These are phyloP conservation scores for Drosophila diplacantha DNA, from an alignment of 2,888 invertebrate species.

Conservation along the genomic window DNA sequence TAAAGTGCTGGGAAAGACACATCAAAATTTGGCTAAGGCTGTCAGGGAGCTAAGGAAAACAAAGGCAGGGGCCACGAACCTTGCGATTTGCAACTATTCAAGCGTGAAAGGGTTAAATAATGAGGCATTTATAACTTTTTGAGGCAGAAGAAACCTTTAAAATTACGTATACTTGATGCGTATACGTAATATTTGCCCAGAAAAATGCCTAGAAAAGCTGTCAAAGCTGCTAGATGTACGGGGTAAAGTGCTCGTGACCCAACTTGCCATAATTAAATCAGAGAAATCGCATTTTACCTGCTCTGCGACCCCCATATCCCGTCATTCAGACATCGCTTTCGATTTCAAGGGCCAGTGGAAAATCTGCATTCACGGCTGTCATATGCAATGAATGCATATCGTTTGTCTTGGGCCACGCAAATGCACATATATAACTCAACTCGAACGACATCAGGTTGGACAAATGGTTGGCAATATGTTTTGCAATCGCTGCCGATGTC, in stretches of 20 bases:
- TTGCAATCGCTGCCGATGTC: constrained; percentile 37
- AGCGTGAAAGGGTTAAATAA: neutral
- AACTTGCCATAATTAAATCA: neutral
- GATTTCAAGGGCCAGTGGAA: constrained; percentile 20
- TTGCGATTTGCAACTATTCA: neutral
- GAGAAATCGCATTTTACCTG: neutral
- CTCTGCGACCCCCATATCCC: neutral
- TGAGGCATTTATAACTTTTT: neutral
- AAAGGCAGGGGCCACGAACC: neutral
- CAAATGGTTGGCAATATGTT: constrained; percentile 55
- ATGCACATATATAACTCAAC: constrained; percentile 32
- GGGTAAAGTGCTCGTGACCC: no score
- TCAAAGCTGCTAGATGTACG: neutral
- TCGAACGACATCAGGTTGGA: constrained; percentile 42
- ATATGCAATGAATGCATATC: constrained; percentile 34
- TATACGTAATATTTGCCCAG: constrained; percentile 1
- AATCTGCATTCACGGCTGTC: constrained; percentile 26
- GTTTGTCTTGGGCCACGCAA: constrained; percentile 22
- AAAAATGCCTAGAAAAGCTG: no score
- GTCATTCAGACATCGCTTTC: neutral
- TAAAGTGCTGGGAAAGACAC: neutral
- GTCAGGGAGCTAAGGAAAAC: neutral
- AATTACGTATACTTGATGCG: neutral
- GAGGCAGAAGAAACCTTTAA: neutral
- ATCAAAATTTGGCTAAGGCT: neutral